Evolutionary conservation across 2,888 invertebrate genomes (phyloP).

Genomic region (Metellina segmentata): DNA sequence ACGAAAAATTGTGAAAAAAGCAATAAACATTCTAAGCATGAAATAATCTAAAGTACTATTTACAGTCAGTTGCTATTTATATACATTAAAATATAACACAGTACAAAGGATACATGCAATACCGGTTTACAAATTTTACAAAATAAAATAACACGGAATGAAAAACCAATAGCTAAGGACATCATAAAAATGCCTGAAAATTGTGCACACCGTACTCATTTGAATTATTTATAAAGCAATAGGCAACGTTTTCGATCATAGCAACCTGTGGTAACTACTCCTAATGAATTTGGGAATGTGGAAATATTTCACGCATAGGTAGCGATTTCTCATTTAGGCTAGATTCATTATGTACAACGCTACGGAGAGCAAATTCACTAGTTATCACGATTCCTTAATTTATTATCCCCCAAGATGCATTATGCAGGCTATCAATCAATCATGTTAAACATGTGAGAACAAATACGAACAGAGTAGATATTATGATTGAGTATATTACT

Average conservation of each 20-base stretch:
- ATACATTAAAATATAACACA: too few relatives aligned
- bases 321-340: slow-evolving; percentile 57
- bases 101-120: too few relatives aligned
- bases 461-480: slow-evolving; percentile 16
- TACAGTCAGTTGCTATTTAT: too few relatives aligned
- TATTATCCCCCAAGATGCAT: slow-evolving; percentile 50
- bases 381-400: slow-evolving; percentile 71
- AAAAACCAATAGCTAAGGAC: too few relatives aligned
- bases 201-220: neutral
- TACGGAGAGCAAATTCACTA: slow-evolving; percentile 51
- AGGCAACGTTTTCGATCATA: neutral
- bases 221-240: neutral
- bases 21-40: too few relatives aligned
- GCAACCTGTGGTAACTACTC: neutral
- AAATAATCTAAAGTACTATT: too few relatives aligned
- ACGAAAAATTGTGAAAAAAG: too few relatives aligned
- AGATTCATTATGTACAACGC: slow-evolving; percentile 53
- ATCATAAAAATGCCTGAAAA: too few relatives aligned
- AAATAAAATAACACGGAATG: too few relatives aligned
- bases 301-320: slow-evolving; percentile 52
- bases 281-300: slow-evolving; percentile 47
- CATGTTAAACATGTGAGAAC: slow-evolving; percentile 27
- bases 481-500: slow-evolving; percentile 19
- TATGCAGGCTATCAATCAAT: slow-evolving; percentile 44
- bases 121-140: too few relatives aligned